Base-by-base conservation (phyloP, 2,888 invertebrate species). In the Serrognathus titanus region DNA sequence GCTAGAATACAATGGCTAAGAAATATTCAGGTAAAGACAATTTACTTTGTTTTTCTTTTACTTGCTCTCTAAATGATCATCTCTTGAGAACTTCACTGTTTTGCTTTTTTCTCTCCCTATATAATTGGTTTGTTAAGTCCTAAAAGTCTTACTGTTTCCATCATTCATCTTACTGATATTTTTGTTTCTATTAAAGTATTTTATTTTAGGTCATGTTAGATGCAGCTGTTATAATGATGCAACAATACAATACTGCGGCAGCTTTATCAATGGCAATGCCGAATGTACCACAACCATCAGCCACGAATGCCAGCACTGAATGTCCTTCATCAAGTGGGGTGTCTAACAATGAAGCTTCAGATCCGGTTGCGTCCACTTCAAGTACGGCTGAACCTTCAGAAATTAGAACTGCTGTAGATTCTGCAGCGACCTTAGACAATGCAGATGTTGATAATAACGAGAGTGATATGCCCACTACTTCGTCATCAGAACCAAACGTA, bases 151-250 rank as follows among this genome's bases (percentile, higher is more conserved):
- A 3, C 16, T 16, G 16, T 16, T 16, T 16, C 16, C 16, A 16
- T 11, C 11, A 39, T 39, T 11, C n/a, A 4, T 39, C 39, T 39
- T 39, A n/a, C n/a, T 11, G 39, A 39, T 40, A 4, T 12, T 4
- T 13, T 40, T 40, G 40, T 40, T 40, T 40, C 8, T 13, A 40
- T 40, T 40, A n/a, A 47, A 16, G 24, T 11, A 11, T 55, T 31
- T 37, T 39, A 53, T 66, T 95, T 64, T 89, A 94, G 80, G 82
- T 92, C 1, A 85, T 99, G 77, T 77, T 99, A 66, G 97, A 98
- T 77, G 94, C 97, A 41, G 95, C 97, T 2, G 90, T 92, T 58
- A 81, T 93, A 48, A 88, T 98, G 80, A 94, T 98, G 91, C 91
- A 93, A 70, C 97, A 97, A 75, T 98, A 97, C 77, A 87, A 89